These are phyloP conservation scores for Takifugu flavidus DNA, from an alignment of 2,113 vertebrate species.

Conservation along the genomic window DNA sequence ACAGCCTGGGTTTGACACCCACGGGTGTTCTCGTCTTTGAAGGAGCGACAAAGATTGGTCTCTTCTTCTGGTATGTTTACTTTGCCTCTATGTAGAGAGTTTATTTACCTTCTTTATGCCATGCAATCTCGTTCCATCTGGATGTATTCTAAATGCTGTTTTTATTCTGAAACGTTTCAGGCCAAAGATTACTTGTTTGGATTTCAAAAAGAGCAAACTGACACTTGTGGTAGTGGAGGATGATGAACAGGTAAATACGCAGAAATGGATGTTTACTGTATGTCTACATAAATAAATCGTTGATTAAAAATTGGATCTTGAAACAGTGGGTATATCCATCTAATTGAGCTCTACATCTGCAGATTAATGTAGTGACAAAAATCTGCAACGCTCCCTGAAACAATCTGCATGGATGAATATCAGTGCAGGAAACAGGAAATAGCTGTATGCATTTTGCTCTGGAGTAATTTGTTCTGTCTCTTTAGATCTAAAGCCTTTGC, in stretches of 20 bases:
- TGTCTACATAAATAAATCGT: neutral
- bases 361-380: too few relatives aligned
- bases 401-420: too few relatives aligned
- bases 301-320: too few relatives aligned
- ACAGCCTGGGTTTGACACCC: slow-evolving; percentile 94
- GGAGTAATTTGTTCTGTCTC: too few relatives aligned
- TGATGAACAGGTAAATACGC: slow-evolving; percentile 86
- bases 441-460: too few relatives aligned
- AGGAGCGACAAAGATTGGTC: slow-evolving; percentile 95
- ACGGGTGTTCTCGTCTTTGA: slow-evolving; percentile 98
- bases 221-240: slow-evolving; percentile 97
- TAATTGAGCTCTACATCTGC: too few relatives aligned
- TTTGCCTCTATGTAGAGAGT: neutral
- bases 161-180: slow-evolving; percentile 57
- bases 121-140: neutral
- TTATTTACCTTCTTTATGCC: too few relatives aligned
- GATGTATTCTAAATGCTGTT: neutral
- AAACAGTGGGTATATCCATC: too few relatives aligned
- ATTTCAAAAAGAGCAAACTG: slow-evolving; percentile 96
- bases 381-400: too few relatives aligned
- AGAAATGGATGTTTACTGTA: neutral
- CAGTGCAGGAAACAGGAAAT: too few relatives aligned
- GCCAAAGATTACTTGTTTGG: slow-evolving; percentile 97
- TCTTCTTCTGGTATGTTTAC: slow-evolving; percentile 92
- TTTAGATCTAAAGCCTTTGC: neutral